These are phyloP conservation scores for Hippoglossus hippoglossus DNA, from an alignment of 2,797 vertebrate species.

Conservation along the genomic window DNA sequence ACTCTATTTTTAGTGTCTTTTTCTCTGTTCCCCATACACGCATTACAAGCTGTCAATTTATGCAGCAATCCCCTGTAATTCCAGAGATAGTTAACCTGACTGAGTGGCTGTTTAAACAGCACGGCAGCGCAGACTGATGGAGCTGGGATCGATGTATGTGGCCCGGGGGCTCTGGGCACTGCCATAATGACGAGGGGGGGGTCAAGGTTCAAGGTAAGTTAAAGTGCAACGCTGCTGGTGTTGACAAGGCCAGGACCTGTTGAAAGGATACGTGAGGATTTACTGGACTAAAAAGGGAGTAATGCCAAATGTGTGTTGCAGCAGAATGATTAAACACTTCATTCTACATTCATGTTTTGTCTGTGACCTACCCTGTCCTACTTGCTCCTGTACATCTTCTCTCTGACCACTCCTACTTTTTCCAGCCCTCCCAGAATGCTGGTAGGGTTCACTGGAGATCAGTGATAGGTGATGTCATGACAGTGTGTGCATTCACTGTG, in stretches of 20 bases:
- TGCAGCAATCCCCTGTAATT: slow-evolving; percentile 16
- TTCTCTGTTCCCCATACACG: background rate
- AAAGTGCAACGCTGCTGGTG: slow-evolving; percentile 53
- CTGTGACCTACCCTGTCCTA: slow-evolving; percentile 39
- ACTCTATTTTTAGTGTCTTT: background rate
- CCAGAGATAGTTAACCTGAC: slow-evolving; percentile 39
- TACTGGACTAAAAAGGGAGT: slow-evolving; percentile 2
- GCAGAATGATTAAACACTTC: slow-evolving; percentile 10
- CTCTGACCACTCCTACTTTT: slow-evolving; percentile 15
- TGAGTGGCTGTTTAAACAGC: slow-evolving; percentile 58
- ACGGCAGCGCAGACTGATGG: slow-evolving; percentile 24
- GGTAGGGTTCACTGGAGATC: slow-evolving; percentile 23
- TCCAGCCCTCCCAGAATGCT: slow-evolving; percentile 26
- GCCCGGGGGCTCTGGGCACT: slow-evolving; percentile 28
- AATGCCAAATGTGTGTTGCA: slow-evolving; percentile 1
- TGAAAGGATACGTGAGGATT: slow-evolving; percentile 35
- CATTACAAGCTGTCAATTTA: slow-evolving; percentile 18
- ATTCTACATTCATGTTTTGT: slow-evolving; percentile 1
- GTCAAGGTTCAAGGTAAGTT: slow-evolving; percentile 61
- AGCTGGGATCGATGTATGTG: slow-evolving; percentile 53
- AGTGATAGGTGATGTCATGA: slow-evolving; percentile 53
- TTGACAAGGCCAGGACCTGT: slow-evolving; percentile 33
- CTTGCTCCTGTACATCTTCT: slow-evolving; percentile 28
- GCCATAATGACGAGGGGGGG: slow-evolving; percentile 52
- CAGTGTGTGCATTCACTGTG: slow-evolving; percentile 32